Base-by-base conservation (phyloP, 2,113 vertebrate genomes). In the Anser brachyrhynchus region DNA sequence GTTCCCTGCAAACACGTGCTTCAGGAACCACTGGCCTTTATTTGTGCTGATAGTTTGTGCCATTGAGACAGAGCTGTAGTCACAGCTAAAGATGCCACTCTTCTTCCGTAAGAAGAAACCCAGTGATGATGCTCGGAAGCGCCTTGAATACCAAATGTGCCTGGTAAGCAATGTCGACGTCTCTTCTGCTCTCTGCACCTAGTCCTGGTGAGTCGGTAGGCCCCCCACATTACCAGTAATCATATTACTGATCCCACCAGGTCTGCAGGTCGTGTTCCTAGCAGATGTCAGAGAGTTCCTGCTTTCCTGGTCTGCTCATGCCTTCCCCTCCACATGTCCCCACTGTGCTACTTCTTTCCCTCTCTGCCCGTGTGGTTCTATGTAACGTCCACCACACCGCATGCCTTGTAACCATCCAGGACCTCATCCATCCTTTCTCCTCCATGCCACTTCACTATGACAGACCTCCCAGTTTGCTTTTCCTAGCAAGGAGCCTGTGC, bases 91-190 rank as follows among this genome's bases (percentile, higher is more conserved):
- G 75, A 99, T 99, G 99, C 98, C 98, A 8, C 98, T 99, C 46
- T 99, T 99, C 97, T 99, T 98, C 97, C 98, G 97, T 57, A 99
- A 98, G 98, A 99, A 97, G 96, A 99, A 99, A 86, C 99, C 98
- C 80, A 99, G 98, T 1, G 98, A 98, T 3, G 99, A 99, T 19
- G 98, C 98, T 57, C 98, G 98, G 82, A 99, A 99, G 78, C 98
- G 99, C 84, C 97, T 99, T 14, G 99, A 99, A 58, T 98, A 99
- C 97, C 99, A 99, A 94, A 97, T 99, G 95, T 99, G 98, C 87
- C 98, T 98, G 98, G 99, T 99, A 52, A 98, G 98, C 28, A 54
- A 1, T 3, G n/a, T 54, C 0, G 1, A 26, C 70, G 7, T 35
- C 37, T 29, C 16, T 11, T 31, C 61, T 58, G 20, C 44, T 28